Percentiles rank a stretch among this genome's conserved stretches.
These are phyloP conservation scores for Umimayanthus kanabou DNA, from an alignment of 92 coral and sea anemone species.

Conservation along the genomic window DNA sequence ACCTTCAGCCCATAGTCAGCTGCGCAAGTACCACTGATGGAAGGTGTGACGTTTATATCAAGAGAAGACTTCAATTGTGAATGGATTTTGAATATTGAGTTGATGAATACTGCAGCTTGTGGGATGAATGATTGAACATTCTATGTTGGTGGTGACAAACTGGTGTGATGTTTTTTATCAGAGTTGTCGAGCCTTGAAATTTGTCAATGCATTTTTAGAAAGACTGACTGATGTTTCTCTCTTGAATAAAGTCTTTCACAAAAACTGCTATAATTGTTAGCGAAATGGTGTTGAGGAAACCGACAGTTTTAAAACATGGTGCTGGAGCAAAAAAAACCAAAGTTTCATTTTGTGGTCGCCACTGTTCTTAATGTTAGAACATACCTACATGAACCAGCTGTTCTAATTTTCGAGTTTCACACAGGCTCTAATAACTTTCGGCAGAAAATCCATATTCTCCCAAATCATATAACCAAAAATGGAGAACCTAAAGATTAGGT, in stretches of 20 bases:
- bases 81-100: neutral
- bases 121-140: neutral
- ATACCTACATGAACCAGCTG: too few relatives aligned
- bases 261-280: neutral
- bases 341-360: too few relatives aligned
- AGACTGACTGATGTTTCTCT: neutral
- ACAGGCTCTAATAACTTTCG: too few relatives aligned
- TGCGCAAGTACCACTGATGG: constrained; percentile 1
- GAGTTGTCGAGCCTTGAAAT: neutral
- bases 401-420: too few relatives aligned
- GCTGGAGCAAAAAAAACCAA: too few relatives aligned
- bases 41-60: neutral
- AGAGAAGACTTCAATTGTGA: neutral
- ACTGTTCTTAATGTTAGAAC: too few relatives aligned
- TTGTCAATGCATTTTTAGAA: neutral
- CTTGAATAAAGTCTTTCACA: neutral
- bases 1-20: neutral
- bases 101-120: neutral
- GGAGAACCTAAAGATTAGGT: too few relatives aligned
- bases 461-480: too few relatives aligned
- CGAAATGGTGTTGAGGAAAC: too few relatives aligned
- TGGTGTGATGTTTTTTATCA: neutral
- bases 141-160: neutral
- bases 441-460: too few relatives aligned
- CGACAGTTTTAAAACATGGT: too few relatives aligned